Evolutionary conservation across 2,113 vertebrate species (phyloP), one percentile per base, ranked within the genome.

Genomic region (Thamnaconus septentrionalis): DNA sequence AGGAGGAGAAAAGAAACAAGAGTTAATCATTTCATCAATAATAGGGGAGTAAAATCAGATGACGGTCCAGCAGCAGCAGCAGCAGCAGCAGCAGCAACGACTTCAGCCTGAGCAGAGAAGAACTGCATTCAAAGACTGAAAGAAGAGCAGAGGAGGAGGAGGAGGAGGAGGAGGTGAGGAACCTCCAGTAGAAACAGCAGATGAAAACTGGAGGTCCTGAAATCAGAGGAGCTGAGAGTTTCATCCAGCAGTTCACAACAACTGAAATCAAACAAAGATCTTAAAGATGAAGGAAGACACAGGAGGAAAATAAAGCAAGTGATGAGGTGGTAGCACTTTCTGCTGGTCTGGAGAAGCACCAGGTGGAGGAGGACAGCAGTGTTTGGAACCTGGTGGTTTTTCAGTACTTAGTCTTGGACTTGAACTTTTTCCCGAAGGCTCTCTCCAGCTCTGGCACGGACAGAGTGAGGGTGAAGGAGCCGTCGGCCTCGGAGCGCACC

Each of bases 381-480:
- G 63, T 45, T 64, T 57, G 56, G 12, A 42, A n/a, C 8, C 12
- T 31, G 40, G 61, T 47, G 18, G 31, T 46, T 11, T 40, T 75
- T 84, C 73, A 91, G 80, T 94, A 94, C 92, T 94, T 94, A 82
- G 90, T 88, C 73, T 90, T 92, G 60, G 87, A 84, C 88, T 91
- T 91, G 91, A 92, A 93, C 82, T 91, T 92, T 85, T 90, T 92
- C 75, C 90, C 89, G 45, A 73, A 93, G 90, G 91, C 79, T 44
- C 86, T 85, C 81, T 96, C 92, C 90, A 89, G 88, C 81, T 94
- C 93, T 48, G 82, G 76, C 73, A 92, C 89, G 48, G 92, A 94
- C 82, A 90, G 42, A 66, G 90, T 93, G 86, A 93, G 90, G 65
- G 90, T 92, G 75, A 92, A 93, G 87, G 85, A 79, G 82, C 89